These are phyloP conservation scores for Leptopterna dolabrata DNA, from an alignment of 2,888 invertebrate species.

Conservation along the genomic window DNA sequence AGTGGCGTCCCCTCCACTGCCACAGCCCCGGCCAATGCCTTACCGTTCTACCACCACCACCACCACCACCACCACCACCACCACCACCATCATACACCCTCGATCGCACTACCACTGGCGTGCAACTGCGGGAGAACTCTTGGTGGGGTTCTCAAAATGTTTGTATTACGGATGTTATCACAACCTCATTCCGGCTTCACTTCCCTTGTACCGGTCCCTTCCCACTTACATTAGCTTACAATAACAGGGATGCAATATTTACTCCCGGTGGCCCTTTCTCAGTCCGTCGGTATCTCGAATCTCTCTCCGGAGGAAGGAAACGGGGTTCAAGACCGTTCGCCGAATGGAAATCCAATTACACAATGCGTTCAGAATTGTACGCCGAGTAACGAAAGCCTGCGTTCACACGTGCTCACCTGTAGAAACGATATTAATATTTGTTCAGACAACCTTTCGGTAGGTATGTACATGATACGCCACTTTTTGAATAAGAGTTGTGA, in stretches of 20 bases:
- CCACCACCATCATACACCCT: too few species aligned
- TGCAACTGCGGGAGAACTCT: slow-evolving; percentile 11
- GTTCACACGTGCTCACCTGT: too few species aligned
- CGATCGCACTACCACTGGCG: too few species aligned
- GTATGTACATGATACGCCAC: too few species aligned
- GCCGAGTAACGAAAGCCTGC: too few species aligned
- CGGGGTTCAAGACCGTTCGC: not conserved
- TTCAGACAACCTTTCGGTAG: too few species aligned
- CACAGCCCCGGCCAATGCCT: too few species aligned
- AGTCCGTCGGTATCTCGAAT: not conserved
- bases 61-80: too few species aligned
- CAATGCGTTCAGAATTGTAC: not conserved
- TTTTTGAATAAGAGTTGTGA: too few species aligned
- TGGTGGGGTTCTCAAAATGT: slow-evolving; percentile 1
- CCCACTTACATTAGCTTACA: slow-evolving; percentile 3
- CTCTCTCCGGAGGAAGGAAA: not conserved
- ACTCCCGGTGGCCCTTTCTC: not conserved
- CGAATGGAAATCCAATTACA: not conserved
- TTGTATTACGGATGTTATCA: slow-evolving; percentile 31
- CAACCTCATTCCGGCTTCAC: slow-evolving; percentile 11
- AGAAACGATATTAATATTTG: too few species aligned
- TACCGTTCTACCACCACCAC: too few species aligned
- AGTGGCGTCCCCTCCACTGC: not conserved
- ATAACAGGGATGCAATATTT: slow-evolving; percentile 7
- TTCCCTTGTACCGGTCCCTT: not conserved